These are phyloP conservation scores for Drosophila nigricruria DNA, from an alignment of 2,888 invertebrate species.

Conservation along the genomic window DNA sequence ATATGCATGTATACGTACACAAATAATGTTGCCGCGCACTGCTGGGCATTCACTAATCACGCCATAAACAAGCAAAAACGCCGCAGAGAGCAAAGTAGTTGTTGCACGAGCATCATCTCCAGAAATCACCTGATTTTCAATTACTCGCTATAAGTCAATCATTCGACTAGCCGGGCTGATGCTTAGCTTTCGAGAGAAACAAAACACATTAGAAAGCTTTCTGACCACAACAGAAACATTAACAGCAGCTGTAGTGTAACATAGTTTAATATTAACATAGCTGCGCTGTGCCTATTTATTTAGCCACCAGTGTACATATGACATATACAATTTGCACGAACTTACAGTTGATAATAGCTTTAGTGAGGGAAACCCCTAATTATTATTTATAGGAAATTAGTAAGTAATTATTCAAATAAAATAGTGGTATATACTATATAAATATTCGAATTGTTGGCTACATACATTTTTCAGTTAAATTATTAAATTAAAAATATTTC, in stretches of 20 bases:
- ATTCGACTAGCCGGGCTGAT: slow-evolving; percentile 21
- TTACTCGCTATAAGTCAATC: slow-evolving; percentile 55
- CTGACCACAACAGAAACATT: slow-evolving; percentile 10
- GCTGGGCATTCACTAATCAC: slow-evolving; percentile 42
- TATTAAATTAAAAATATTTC: neutral
- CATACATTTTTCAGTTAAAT: neutral
- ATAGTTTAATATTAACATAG: slow-evolving; percentile 10
- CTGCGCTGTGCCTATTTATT: neutral
- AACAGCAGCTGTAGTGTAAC: slow-evolving; percentile 25
- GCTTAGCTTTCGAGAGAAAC: slow-evolving; percentile 29
- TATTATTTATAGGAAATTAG: neutral
- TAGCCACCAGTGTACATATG: slow-evolving; percentile 22
- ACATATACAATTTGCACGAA: neutral
- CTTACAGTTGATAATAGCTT: neutral
- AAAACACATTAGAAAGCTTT: slow-evolving; percentile 45
- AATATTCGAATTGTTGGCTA: neutral
- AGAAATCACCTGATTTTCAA: slow-evolving; percentile 83
- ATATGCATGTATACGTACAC: neutral
- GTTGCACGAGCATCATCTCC: slow-evolving; percentile 55
- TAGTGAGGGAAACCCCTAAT: neutral
- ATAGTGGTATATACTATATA: too few species aligned
- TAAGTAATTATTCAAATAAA: neutral
- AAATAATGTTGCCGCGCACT: slow-evolving; percentile 30
- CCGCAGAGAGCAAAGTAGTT: slow-evolving; percentile 51
- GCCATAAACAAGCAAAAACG: slow-evolving; percentile 39